These are phyloP conservation scores for Macaca fascicularis DNA, from an alignment of 2,113 vertebrate species.

Conservation along the genomic window T2T-MFA8v1.1 NC_088392.1:59442001-59442500, in stretches of 20 bases:
- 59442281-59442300: background rate
- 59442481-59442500: too few relatives aligned
- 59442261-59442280: background rate
- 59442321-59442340: background rate
- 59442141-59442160: background rate
- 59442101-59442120: background rate
- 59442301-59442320: background rate
- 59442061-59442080: background rate
- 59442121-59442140: rapidly evolving
- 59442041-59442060: background rate
- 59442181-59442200: background rate
- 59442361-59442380: background rate
- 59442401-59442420: background rate
- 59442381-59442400: background rate
- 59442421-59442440: too few relatives aligned
- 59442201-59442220: too few relatives aligned
- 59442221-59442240: background rate
- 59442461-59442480: too few relatives aligned
- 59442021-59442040: background rate
- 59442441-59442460: too few relatives aligned
- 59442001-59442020: background rate
- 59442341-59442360: background rate
- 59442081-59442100: background rate
- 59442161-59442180: background rate
- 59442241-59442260: background rate